Evolutionary conservation across 2,888 invertebrate species (phyloP).

Genomic region (Euplagia quadripunctaria): DNA sequence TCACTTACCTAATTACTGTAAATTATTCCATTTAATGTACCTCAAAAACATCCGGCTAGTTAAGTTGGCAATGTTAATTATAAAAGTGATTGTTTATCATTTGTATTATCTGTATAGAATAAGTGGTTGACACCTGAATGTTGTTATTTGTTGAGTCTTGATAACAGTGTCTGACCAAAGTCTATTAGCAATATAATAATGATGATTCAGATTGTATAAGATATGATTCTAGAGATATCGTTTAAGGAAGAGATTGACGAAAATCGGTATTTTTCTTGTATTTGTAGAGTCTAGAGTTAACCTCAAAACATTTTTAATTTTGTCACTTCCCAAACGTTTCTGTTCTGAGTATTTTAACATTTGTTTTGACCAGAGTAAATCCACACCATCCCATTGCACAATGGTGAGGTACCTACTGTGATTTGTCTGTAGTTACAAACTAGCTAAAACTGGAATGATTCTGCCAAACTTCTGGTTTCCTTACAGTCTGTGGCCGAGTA

Average conservation of each 20-base stretch:
- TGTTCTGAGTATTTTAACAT: no score
- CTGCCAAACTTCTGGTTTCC: no score
- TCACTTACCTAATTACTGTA: neutral
- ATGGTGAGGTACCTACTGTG: no score
- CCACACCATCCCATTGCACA: no score
- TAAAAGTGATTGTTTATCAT: neutral
- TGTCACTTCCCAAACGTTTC: no score
- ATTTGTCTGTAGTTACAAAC: no score
- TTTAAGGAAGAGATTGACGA: neutral
- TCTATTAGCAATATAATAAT: neutral
- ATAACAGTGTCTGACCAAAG: slow-evolving; percentile 11
- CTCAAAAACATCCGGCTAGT: neutral
- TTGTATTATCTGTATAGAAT: neutral
- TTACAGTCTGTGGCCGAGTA: no score
- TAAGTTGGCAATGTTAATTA: neutral
- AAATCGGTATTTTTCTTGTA: neutral
- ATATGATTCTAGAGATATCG: neutral
- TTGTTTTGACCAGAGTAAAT: no score
- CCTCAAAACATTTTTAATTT: neutral
- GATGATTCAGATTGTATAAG: neutral
- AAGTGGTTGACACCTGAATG: slow-evolving; percentile 4
- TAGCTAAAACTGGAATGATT: no score
- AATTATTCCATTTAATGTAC: neutral
- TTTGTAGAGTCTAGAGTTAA: neutral
- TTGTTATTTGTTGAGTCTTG: neutral